Evolutionary conservation across 2,113 vertebrate species (phyloP), one percentile per base, ranked within the genome.

Genomic region (Choloepus hoffmanni): DNA sequence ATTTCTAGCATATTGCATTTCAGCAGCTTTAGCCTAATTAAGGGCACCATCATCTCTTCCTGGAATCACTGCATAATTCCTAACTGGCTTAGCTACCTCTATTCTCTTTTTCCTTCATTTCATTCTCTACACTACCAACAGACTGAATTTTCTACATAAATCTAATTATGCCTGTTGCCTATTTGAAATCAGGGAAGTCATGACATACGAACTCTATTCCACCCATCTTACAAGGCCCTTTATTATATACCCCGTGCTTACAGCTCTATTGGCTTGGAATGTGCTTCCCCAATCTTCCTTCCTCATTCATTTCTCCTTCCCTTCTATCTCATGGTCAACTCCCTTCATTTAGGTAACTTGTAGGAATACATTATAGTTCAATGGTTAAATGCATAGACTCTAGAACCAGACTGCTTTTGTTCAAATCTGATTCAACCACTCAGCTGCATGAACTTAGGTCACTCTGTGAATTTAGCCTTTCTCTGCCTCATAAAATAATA

Each of bases 351-450:
- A 7, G 2, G 2, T 28, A 78, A 76, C 5, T 50, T 43, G 70
- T 2, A 62, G 43, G 28, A 62, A 81, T 50, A 58, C 55, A 67
- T 76, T 62, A 73, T 19, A 84, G 65, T 21, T 10, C 15, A 18
- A 11, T 79, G 70, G 15, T 48, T 76, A 72, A 82, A 79, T 19
- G 9, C 28, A 53, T 19, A 24, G 2, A 72, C 19, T 85, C 6
- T 0, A 11, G 53, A 40, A 50, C 26, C 14, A 48, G 33, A 63
- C 3, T 18, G 55, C 4, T 9, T 58, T 85, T 43, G n/a, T 33
- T 91, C 23, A 92, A 70, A 93, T 85, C 60, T 70, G 50, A 86
- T 60, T 81, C 73, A 85, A 24, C 30, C n/a, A 9, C 16, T 77
- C 33, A 0, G 5, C 36, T 58, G 1, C 21, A 18, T 70, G 26